A percentile compares a stretch with the other conserved stretches of the same genome.
Evolutionary conservation across 2,888 invertebrate genomes (phyloP).

Genomic region (Stegophylla sp.): DNA sequence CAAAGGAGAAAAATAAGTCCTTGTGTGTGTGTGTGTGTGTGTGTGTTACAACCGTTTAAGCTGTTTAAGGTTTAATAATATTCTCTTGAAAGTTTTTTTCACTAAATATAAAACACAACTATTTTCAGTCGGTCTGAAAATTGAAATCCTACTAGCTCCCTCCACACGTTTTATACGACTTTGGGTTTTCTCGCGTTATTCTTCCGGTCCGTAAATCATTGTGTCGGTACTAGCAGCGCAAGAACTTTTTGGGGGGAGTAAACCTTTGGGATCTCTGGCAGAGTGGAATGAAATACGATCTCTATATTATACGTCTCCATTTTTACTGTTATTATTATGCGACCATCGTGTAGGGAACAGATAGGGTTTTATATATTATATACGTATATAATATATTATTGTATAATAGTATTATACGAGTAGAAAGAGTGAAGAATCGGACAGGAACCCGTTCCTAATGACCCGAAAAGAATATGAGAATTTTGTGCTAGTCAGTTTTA

Average conservation of each 20-base stretch:
- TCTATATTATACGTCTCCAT: neutral
- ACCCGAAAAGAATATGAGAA: constrained; percentile 41
- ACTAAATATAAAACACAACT: neutral
- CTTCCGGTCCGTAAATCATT: constrained; percentile 34
- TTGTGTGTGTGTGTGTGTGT: no score
- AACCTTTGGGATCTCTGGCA: neutral
- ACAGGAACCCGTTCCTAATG: constrained; percentile 38
- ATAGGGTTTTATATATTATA: no score
- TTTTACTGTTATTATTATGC: constrained; percentile 38
- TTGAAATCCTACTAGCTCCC: neutral
- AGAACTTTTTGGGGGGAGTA: constrained; percentile 14
- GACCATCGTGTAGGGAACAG: neutral
- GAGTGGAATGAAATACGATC: constrained; percentile 15
- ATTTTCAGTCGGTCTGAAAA: neutral
- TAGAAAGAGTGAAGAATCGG: neutral
- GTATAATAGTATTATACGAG: no score
- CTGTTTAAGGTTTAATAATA: neutral
- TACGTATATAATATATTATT: neutral
- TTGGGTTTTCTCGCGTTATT: neutral
- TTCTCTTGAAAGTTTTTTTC: constrained; percentile 1
- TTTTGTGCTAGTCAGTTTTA: constrained; percentile 29
- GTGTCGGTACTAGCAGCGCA: neutral
- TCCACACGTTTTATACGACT: neutral
- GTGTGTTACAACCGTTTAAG: neutral
- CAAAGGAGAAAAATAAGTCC: no score